Percentiles rank a stretch among this genome's conserved stretches.
These are phyloP conservation scores for Lepisosteus osseus DNA, from an alignment of 2,113 vertebrate genomes.

Conservation along the genomic window DNA sequence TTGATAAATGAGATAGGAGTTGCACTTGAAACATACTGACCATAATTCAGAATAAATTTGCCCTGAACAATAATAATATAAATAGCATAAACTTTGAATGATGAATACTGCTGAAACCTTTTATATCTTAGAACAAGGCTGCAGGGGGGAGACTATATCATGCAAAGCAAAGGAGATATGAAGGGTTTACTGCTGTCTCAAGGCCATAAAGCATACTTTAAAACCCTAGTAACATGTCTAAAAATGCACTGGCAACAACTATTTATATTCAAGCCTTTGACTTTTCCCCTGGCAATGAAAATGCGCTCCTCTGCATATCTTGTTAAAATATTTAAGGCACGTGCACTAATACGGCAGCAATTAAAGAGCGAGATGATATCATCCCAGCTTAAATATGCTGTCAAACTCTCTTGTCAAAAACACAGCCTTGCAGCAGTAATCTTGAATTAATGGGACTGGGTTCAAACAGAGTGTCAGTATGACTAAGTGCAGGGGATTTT, in stretches of 20 bases:
- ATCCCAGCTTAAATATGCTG: constrained; percentile 65
- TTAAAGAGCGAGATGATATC: constrained; percentile 76
- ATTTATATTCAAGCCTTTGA: constrained; percentile 44
- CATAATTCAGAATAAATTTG: too few relatives aligned
- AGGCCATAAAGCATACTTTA: constrained; percentile 40
- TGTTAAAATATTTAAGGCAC: constrained; percentile 36
- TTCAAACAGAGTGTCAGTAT: constrained; percentile 90
- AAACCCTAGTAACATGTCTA: constrained; percentile 31
- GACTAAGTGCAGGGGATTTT: constrained; percentile 85
- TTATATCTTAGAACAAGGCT: too few relatives aligned
- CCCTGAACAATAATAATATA: too few relatives aligned
- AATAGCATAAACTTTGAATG: too few relatives aligned
- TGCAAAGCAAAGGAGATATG: constrained; percentile 17
- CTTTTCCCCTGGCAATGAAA: constrained; percentile 36
- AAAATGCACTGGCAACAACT: constrained; percentile 23
- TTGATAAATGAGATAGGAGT: too few relatives aligned
- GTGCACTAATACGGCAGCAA: constrained; percentile 67
- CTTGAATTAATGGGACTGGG: constrained; percentile 79
- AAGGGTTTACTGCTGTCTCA: constrained; percentile 24
- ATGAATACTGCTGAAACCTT: too few relatives aligned
- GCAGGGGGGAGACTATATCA: constrained; percentile 7
- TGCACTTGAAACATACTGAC: too few relatives aligned
- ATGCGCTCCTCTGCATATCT: constrained; percentile 40
- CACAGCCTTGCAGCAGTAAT: constrained; percentile 66
- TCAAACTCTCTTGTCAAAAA: constrained; percentile 77